These are phyloP conservation scores for Hyles euphorbiae DNA, from an alignment of 1,140 invertebrate genomes.

Conservation along the genomic window DNA sequence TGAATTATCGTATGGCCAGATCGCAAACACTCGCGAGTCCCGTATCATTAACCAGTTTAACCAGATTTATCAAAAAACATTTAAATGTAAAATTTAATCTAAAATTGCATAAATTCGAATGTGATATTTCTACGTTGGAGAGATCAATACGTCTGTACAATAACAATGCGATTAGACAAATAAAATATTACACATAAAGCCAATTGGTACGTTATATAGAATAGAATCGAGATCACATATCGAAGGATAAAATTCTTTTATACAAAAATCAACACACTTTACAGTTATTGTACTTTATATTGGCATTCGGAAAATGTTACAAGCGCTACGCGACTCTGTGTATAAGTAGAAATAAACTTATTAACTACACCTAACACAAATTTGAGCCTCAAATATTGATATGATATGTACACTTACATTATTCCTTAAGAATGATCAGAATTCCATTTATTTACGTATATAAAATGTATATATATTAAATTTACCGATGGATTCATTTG, in stretches of 20 bases:
- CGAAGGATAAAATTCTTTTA: constrained; percentile 53
- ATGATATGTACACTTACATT: constrained; percentile 40
- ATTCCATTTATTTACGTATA: not conserved
- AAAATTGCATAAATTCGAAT: constrained; percentile 68
- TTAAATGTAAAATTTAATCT: constrained; percentile 52
- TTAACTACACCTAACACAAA: constrained; percentile 32
- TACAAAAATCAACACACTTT: constrained; percentile 49
- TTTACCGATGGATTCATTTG: too few species aligned
- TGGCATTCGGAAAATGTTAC: constrained; percentile 66
- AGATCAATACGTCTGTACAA: constrained; percentile 33
- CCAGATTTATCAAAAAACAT: constrained; percentile 2
- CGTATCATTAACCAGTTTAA: constrained; percentile 1
- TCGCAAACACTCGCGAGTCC: too few species aligned
- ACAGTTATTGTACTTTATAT: constrained; percentile 63
- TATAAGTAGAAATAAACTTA: constrained; percentile 24
- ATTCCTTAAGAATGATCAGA: constrained; percentile 15
- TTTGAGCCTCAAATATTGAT: constrained; percentile 39
- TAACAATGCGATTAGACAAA: constrained; percentile 28
- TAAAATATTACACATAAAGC: constrained; percentile 42
- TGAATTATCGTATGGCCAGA: not conserved
- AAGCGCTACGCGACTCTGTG: constrained; percentile 22
- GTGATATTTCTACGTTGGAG: constrained; percentile 41
- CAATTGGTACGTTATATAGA: constrained; percentile 24
- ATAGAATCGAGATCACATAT: constrained; percentile 53
- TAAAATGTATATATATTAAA: too few species aligned